phyloP scores from a whole-genome alignment of 2,888 invertebrate species.

The Patella ulyssiponensis region DNA sequence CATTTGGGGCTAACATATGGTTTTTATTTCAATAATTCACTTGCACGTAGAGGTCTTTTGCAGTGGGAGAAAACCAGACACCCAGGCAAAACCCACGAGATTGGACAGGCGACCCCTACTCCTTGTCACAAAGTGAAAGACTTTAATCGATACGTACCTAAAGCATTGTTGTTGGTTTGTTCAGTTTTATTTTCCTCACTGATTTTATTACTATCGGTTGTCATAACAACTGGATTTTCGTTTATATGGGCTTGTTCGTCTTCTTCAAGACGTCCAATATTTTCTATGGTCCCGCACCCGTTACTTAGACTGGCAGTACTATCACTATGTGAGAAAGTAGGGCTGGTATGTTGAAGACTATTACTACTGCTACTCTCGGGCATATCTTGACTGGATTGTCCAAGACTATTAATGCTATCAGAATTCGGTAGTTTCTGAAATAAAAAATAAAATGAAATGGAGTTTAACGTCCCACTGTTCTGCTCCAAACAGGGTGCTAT shows the following conservation, averaged over 20 bases:
- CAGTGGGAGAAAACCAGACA: no score
- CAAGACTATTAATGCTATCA: slow-evolving; percentile 11
- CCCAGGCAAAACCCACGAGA: no score
- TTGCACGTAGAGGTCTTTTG: no score
- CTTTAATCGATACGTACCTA: slow-evolving; percentile 28
- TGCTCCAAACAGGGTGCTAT: background rate
- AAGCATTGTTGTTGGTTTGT: slow-evolving; percentile 42
- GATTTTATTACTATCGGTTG: slow-evolving; percentile 41
- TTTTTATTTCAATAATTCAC: no score
- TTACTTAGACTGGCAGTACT: background rate
- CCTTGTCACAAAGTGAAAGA: no score
- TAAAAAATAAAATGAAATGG: background rate
- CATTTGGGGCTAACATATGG: no score
- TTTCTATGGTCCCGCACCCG: slow-evolving; percentile 1
- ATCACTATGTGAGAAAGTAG: background rate
- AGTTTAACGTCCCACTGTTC: background rate
- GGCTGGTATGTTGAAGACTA: slow-evolving; percentile 2
- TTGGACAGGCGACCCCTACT: no score
- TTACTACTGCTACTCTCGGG: background rate
- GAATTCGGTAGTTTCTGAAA: background rate
- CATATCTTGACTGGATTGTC: background rate
- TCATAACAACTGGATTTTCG: slow-evolving; percentile 30
- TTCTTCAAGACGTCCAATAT: background rate
- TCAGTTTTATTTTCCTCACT: slow-evolving; percentile 25
- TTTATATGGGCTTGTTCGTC: background rate